Base-by-base conservation (phyloP, 2,888 invertebrate species). In the Spisula solida region DNA sequence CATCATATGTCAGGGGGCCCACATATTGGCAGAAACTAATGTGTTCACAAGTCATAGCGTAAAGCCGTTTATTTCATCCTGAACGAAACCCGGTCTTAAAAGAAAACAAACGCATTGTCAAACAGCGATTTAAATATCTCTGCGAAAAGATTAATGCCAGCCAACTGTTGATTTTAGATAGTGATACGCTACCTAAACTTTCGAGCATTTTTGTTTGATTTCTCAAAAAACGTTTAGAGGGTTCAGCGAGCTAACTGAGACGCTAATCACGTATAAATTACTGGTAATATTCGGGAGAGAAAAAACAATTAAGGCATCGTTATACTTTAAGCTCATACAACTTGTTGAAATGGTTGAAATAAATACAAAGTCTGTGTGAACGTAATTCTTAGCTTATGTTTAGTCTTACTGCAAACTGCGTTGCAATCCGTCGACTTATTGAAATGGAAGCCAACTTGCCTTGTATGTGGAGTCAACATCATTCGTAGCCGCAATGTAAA, bases 61-160 rank as follows among this genome's bases (percentile, higher is more conserved):
- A 84, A 84, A 86, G 34, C 78, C 78, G 75, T 82, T 82, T 51
- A 81, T 66, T 86, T 85, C 82, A 79, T 80, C 81, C 80, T 29
- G 79, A 85, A 86, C 78, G 81, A 60, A 79, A 48, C 34, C 82
- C 25, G 60, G 31, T 60, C 86, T 82, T 80, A 79, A 75, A 86
- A 85, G 88, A 85, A 88, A 88, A 88, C 85, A 88, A 88, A 88
- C 82, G 81, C 31, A 60, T 86, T 86, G 88, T 88, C 88, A 88
- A 87, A 78, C 55, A 20, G 56, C 55, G 82, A 87, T 87, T 83
- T 83, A 87, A 87, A 83, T 82, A 79, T 56, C 41, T 87, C 87
- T 60, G 18, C 60, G 41, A 34, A 60, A 41, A 79, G 51, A 87
- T 87, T 87, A 75, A 87, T 87, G 75, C 25, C 82, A 87, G 60